Conservation (phyloP, 2,888 invertebrate species). For the Charanyca ferruginea region DNA sequence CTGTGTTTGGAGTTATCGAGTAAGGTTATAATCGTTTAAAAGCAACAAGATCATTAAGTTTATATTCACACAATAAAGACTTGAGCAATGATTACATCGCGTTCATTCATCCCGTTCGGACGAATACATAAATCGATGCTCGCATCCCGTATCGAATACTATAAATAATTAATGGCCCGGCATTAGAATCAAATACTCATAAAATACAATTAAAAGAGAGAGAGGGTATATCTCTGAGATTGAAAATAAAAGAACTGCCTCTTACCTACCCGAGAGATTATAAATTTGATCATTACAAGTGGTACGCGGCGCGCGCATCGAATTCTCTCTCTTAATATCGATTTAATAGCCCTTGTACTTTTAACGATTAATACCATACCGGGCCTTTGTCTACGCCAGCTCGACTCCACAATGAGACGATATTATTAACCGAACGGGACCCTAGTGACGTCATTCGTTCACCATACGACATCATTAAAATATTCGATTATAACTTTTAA, state of each 20-base stretch:
- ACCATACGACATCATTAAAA: slow-evolving; percentile 66
- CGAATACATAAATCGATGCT: slow-evolving; percentile 87
- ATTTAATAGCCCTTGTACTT: slow-evolving; percentile 85
- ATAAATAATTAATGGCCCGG: slow-evolving; percentile 90
- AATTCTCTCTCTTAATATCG: slow-evolving; percentile 87
- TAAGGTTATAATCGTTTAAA: slow-evolving; percentile 63
- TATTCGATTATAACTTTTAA: slow-evolving; percentile 59
- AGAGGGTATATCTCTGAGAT: slow-evolving; percentile 85
- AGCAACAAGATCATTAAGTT: slow-evolving; percentile 68
- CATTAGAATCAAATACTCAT: slow-evolving; percentile 91
- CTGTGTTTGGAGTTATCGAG: slow-evolving; percentile 48
- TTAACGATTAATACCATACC: slow-evolving; percentile 82
- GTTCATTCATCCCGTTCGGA: slow-evolving; percentile 80
- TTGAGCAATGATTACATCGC: slow-evolving; percentile 77
- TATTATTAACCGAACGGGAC: slow-evolving; percentile 70
- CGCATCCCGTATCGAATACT: slow-evolving; percentile 89
- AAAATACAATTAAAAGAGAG: slow-evolving; percentile 91
- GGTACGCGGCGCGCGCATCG: slow-evolving; percentile 86
- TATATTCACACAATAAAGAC: slow-evolving; percentile 76
- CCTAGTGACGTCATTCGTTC: slow-evolving; percentile 35
- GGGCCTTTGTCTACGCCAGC: slow-evolving; percentile 78
- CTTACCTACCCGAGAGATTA: slow-evolving; percentile 89
- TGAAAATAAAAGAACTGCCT: slow-evolving; percentile 87
- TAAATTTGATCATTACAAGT: slow-evolving; percentile 90
- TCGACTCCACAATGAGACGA: slow-evolving; percentile 67